These are phyloP conservation scores for Poecilia latipinna DNA, from an alignment of 2,113 vertebrate species.

Conservation along the genomic window DNA sequence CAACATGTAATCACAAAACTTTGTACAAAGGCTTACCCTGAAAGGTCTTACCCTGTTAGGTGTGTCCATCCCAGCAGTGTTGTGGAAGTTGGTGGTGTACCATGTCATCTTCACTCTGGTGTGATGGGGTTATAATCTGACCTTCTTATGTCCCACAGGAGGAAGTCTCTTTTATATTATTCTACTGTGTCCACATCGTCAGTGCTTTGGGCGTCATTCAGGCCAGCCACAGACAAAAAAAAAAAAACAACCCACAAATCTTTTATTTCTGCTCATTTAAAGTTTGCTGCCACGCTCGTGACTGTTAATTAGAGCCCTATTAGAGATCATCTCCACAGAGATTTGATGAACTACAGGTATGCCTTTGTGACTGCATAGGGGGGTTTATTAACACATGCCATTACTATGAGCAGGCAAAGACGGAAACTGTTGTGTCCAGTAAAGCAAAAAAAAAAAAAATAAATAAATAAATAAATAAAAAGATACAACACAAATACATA, in stretches of 20 bases:
- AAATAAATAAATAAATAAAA: too few species aligned
- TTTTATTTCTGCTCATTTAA: conserved; percentile 34
- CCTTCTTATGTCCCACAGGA: conserved; percentile 1
- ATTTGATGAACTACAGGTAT: conserved; percentile 31
- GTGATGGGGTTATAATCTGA: conserved; percentile 20
- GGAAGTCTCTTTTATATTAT: conserved; percentile 54
- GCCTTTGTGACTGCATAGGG: conserved; percentile 45
- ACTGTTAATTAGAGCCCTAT: conserved; percentile 54
- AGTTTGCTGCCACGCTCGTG: neutral
- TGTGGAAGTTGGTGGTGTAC: conserved; percentile 36
- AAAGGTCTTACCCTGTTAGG: conserved; percentile 56
- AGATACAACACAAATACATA: conserved; percentile 10
- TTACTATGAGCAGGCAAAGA: conserved; percentile 22
- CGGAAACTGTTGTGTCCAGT: conserved; percentile 25
- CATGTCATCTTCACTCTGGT: conserved; percentile 47
- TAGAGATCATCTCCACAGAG: conserved; percentile 55
- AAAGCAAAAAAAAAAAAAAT: neutral
- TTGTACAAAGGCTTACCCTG: neutral
- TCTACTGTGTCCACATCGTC: neutral
- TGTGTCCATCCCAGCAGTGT: conserved; percentile 39
- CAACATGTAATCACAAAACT: neutral
- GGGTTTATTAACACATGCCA: conserved; percentile 58
- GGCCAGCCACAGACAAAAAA: conserved; percentile 10
- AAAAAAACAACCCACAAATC: neutral
- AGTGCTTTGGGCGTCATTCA: conserved; percentile 45